phyloP scores from a whole-genome alignment of 2,113 vertebrate genomes.

The Sitta europaea region DNA sequence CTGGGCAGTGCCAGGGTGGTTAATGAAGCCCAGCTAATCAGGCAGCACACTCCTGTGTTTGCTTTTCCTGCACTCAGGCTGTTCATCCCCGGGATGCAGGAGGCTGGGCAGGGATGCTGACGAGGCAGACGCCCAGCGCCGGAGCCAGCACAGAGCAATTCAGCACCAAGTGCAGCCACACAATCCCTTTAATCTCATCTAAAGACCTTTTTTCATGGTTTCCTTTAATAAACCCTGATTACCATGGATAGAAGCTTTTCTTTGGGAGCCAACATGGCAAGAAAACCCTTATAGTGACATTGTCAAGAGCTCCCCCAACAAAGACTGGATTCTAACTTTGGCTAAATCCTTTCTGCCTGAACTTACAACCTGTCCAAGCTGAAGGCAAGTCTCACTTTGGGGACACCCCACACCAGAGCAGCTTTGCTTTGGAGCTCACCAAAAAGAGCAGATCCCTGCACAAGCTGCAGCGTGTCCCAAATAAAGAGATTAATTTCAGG shows the following conservation, averaged over 20 bases:
- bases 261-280: not conserved
- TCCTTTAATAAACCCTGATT: conserved; percentile 57
- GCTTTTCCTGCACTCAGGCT: not conserved
- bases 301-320: not conserved
- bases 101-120: conserved; percentile 22
- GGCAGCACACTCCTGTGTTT: conserved; percentile 1
- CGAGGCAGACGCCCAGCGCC: not conserved
- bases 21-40: conserved; percentile 17
- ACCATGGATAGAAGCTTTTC: conserved; percentile 62
- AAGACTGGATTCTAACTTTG: not conserved
- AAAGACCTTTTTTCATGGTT: not conserved
- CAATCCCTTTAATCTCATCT: conserved; percentile 64
- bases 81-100: not conserved
- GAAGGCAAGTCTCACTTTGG: not conserved
- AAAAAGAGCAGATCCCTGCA: not conserved
- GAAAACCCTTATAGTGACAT: not conserved
- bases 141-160: not conserved
- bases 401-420: not conserved
- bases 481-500: conserved; percentile 30
- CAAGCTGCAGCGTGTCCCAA: not conserved
- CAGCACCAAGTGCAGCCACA: conserved; percentile 64
- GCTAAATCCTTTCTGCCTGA: not conserved
- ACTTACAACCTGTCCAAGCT: not conserved
- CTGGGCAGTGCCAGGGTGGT: not conserved
- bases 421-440: not conserved